Conservation (phyloP, 2,113 vertebrate genomes). For the Charadrius vociferus region DNA sequence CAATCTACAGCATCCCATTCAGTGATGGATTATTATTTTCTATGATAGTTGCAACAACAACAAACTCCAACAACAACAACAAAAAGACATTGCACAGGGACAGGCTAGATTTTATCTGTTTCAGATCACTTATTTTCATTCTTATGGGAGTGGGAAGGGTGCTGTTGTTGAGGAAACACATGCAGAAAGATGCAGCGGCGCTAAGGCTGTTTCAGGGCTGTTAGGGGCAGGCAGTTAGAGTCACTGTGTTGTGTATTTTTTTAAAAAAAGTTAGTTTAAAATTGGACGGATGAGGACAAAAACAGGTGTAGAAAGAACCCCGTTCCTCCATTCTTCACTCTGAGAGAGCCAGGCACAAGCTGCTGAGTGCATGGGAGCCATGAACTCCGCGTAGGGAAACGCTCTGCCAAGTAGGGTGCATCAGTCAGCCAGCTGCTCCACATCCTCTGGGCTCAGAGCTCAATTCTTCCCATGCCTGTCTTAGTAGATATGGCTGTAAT, state of each 20-base stretch:
- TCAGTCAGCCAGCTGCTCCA: not conserved
- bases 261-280: not conserved
- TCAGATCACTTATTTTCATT: not conserved
- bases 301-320: not conserved
- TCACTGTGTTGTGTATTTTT: not conserved
- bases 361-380: not conserved
- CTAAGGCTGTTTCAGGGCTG: not conserved
- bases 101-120: not conserved
- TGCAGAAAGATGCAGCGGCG: not conserved
- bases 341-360: not conserved
- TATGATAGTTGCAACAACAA: not conserved
- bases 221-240: not conserved
- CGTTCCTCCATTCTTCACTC: not conserved
- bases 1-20: not conserved
- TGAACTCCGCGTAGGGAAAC: fast-evolving
- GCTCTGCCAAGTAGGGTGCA: not conserved
- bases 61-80: not conserved
- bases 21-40: not conserved
- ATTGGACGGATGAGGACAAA: not conserved
- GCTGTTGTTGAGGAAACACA: not conserved
- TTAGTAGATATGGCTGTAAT: not conserved
- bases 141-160: not conserved
- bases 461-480: not conserved
- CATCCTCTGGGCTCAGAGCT: not conserved
- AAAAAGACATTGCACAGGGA: not conserved